Evolutionary conservation across 2,888 invertebrate genomes (phyloP), one percentile per base, ranked within the genome.

Genomic region (Folsomia manolachei): DNA sequence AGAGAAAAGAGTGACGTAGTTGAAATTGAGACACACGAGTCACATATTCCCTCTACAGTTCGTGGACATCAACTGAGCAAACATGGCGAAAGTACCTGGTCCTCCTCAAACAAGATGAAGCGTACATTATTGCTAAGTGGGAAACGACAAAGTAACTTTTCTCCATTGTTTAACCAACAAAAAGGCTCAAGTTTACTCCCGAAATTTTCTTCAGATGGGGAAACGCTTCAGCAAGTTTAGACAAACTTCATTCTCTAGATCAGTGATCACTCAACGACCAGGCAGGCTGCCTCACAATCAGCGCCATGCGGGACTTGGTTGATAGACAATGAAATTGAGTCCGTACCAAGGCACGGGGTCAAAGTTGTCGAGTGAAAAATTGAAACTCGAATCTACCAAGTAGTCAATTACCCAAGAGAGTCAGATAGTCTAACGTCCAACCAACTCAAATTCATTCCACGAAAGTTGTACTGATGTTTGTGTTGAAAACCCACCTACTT

Each of bases 271-370:
- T 62, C 62, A 62, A 62, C 24, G 25, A 62, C 39, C 7, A n/a
- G n/a, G n/a, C n/a, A n/a, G n/a, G n/a, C n/a, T n/a, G 4, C 4
- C 39, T 39, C 39, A 39, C 39, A 39, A 39, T 39, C 39, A 39
- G 39, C 39, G 39, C 39, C 39, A 39, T 14, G 39, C 39, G 39
- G 39, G 39, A 39, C 39, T 39, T 39, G 39, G 39, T 39, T 14
- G 60, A 21, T 60, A 60, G 60, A 60, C 60, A 60, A 60, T 60
- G 60, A 60, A 60, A 60, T 60, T 60, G 60, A 21, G 19, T 60
- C 60, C 23, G 39, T 39, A 14, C 7, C 39, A 39, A 9, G 14
- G 39, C 7, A 21, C 24, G 62, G 24, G 62, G 62, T 23, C 62
- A 62, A 11, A 62, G 62, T 62, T 62, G 24, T 23, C 24, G 62